phyloP scores from a whole-genome alignment of 2,888 invertebrate species.

The Chalcis sispes region DNA sequence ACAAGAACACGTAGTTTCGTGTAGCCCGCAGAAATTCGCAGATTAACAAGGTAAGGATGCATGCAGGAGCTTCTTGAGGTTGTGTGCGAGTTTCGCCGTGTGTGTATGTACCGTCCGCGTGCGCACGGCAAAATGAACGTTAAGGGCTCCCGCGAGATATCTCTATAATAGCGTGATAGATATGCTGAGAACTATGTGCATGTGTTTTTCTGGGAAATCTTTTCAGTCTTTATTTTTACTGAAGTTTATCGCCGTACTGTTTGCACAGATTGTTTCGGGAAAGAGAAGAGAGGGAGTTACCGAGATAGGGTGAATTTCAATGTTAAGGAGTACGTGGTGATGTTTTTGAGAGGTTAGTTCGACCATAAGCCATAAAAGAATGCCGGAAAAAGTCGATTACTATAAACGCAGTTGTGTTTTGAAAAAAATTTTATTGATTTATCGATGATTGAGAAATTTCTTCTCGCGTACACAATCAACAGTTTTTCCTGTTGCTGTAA shows the following conservation, averaged over 20 bases:
- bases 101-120: neutral
- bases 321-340: too few relatives aligned
- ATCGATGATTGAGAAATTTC: conserved; percentile 13
- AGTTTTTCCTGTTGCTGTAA: neutral
- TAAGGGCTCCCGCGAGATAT: neutral
- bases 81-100: neutral
- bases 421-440: conserved; percentile 11
- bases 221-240: neutral
- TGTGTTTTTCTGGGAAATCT: neutral
- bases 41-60: too few relatives aligned
- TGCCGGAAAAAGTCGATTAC: neutral
- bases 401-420: neutral
- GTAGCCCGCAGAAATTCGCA: too few relatives aligned
- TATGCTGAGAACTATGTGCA: neutral
- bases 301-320: too few relatives aligned
- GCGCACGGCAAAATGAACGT: neutral
- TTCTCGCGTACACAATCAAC: neutral
- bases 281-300: too few relatives aligned
- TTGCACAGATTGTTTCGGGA: neutral
- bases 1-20: too few relatives aligned
- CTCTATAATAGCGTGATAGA: neutral
- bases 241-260: too few relatives aligned
- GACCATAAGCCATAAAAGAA: too few relatives aligned
- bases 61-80: too few relatives aligned
- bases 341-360: neutral